Percentiles rank a stretch among this genome's conserved stretches.
Evolutionary conservation across 1,140 invertebrate genomes (phyloP).

Genomic region (Heliconius himera): DNA sequence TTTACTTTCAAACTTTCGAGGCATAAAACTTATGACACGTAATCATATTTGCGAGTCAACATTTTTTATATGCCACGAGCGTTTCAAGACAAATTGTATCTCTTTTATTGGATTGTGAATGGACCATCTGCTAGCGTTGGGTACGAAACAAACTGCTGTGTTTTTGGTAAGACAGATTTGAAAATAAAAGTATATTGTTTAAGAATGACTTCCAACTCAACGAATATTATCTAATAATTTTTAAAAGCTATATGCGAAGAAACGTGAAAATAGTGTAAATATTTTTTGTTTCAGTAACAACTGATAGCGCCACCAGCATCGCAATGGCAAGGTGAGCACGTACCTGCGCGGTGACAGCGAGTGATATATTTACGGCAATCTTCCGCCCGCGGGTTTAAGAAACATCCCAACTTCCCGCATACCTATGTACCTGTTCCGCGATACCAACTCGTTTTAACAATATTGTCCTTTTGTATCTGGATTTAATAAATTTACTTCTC

Average conservation of each 20-base stretch:
- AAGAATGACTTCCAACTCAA: not conserved
- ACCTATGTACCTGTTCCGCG: constrained; percentile 41
- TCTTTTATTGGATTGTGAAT: constrained; percentile 27
- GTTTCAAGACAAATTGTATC: constrained; percentile 35
- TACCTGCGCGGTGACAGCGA: constrained; percentile 54
- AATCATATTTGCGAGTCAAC: constrained; percentile 76
- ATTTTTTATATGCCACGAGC: constrained; percentile 40
- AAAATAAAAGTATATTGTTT: constrained; percentile 34
- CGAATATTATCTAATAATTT: not conserved
- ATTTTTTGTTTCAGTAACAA: constrained; percentile 29
- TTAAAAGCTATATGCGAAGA: constrained; percentile 24
- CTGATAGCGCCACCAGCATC: constrained; percentile 30
- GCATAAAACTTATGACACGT: constrained; percentile 81
- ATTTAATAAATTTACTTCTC: not conserved
- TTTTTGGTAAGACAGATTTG: not conserved
- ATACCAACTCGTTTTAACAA: constrained; percentile 46
- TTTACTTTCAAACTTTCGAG: constrained; percentile 80
- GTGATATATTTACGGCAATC: constrained; percentile 69
- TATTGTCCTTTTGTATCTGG: constrained; percentile 11
- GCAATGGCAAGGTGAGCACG: constrained; percentile 51
- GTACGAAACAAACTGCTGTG: not conserved
- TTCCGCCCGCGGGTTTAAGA: constrained; percentile 58
- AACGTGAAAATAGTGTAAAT: constrained; percentile 65
- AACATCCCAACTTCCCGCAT: constrained; percentile 51
- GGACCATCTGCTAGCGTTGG: constrained; percentile 7